phyloP scores from a whole-genome alignment of 2,113 vertebrate genomes.

The Coracopsis vasa region DNA sequence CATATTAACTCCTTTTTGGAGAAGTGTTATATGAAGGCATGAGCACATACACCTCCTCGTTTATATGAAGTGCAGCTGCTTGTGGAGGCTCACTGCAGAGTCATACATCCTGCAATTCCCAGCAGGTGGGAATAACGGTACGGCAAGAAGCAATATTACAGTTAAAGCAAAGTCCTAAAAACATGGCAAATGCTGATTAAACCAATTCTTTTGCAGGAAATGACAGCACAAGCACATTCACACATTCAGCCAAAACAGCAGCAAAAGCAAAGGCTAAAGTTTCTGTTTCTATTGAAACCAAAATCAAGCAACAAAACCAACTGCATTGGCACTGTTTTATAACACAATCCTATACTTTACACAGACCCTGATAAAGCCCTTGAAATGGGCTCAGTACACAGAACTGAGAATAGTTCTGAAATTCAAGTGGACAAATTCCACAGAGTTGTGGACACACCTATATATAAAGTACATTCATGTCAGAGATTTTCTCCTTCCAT shows the following conservation, averaged over 20 bases:
- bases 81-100: neutral
- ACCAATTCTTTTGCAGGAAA: neutral
- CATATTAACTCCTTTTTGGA: neutral
- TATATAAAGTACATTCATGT: rapidly evolving
- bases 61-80: neutral
- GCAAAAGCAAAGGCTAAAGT: neutral
- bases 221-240: neutral
- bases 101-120: neutral
- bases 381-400: neutral
- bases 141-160: neutral
- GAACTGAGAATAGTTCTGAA: neutral
- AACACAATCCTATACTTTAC: neutral
- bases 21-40: neutral
- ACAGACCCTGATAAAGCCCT: neutral
- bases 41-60: neutral
- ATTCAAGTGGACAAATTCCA: neutral
- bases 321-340: neutral
- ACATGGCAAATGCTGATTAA: neutral
- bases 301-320: neutral
- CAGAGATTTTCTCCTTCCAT: neutral
- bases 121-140: neutral
- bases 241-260: neutral
- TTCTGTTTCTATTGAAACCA: neutral
- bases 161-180: neutral
- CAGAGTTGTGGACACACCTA: neutral